Evolutionary conservation across 2,113 vertebrate genomes (phyloP).

Genomic region (Piaya cayana): DNA sequence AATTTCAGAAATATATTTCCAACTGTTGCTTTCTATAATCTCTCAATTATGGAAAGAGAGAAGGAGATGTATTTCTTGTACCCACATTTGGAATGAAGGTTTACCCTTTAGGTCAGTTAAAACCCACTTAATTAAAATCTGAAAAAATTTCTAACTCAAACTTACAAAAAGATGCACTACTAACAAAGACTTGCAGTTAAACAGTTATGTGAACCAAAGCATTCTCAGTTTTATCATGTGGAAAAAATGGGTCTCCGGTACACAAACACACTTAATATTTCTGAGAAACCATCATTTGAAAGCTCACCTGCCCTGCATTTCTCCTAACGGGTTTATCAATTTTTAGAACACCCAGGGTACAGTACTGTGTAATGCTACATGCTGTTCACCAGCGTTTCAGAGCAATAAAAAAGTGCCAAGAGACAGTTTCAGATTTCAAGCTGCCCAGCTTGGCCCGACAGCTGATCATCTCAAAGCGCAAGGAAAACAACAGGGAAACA

Average conservation of each 20-base stretch:
- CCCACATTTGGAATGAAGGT: neutral
- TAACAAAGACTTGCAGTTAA: neutral
- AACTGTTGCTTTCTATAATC: neutral
- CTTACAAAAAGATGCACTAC: neutral
- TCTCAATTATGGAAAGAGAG: neutral
- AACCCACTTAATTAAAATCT: neutral
- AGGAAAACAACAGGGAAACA: conserved; percentile 23
- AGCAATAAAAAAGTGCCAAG: conserved; percentile 2
- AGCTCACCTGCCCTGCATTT: conserved; percentile 13
- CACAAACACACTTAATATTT: neutral
- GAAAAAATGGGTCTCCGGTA: neutral
- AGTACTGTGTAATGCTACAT: conserved; percentile 31
- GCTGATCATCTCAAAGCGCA: conserved; percentile 31
- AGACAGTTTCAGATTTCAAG: conserved; percentile 42
- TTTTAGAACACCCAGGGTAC: conserved; percentile 37
- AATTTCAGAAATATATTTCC: neutral
- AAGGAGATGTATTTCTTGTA: neutral
- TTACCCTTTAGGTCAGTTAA: neutral
- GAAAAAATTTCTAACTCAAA: neutral
- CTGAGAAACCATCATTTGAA: conserved; percentile 9
- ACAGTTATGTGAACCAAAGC: neutral
- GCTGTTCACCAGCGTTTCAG: conserved; percentile 47
- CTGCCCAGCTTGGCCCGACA: conserved; percentile 25
- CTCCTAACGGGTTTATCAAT: conserved; percentile 62
- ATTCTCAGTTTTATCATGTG: neutral